Conservation (phyloP, 2,888 invertebrate species). For the Prostheceraeus crozeri region DNA sequence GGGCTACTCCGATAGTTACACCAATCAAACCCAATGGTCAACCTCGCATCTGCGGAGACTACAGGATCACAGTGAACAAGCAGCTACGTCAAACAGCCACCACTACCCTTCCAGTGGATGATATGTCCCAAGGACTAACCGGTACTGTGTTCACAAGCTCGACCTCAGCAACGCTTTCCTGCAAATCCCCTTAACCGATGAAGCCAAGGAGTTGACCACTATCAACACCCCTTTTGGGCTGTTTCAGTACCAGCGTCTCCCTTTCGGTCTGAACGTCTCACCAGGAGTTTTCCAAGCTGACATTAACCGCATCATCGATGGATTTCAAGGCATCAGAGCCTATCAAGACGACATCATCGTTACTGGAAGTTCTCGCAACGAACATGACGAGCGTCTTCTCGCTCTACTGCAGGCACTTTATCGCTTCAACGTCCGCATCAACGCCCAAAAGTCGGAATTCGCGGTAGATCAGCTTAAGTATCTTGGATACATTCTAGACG, state of each 20-base stretch:
- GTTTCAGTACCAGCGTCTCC: background rate
- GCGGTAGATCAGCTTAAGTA: no score
- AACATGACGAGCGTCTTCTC: background rate
- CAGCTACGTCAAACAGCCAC: no score
- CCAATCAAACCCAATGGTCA: no score
- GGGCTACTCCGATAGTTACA: background rate
- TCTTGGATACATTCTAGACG: no score
- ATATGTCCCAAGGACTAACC: no score
- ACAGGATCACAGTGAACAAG: no score
- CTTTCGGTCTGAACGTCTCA: background rate
- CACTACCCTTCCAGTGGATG: no score
- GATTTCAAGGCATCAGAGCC: background rate
- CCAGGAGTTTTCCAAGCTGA: background rate
- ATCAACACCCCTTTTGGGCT: background rate
- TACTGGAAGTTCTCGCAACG: background rate
- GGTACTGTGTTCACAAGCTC: no score
- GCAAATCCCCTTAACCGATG: background rate
- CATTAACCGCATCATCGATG: constrained; percentile 1
- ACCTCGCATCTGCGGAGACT: no score
- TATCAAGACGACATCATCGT: constrained; percentile 12
- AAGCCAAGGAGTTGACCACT: background rate
- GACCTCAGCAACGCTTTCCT: constrained; percentile 4
- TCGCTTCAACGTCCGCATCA: background rate
- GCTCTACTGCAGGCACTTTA: background rate
- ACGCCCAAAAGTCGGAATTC: background rate